These are phyloP conservation scores for Stenchaetothrips biformis DNA, from an alignment of 2,888 invertebrate species.

Conservation along the genomic window DNA sequence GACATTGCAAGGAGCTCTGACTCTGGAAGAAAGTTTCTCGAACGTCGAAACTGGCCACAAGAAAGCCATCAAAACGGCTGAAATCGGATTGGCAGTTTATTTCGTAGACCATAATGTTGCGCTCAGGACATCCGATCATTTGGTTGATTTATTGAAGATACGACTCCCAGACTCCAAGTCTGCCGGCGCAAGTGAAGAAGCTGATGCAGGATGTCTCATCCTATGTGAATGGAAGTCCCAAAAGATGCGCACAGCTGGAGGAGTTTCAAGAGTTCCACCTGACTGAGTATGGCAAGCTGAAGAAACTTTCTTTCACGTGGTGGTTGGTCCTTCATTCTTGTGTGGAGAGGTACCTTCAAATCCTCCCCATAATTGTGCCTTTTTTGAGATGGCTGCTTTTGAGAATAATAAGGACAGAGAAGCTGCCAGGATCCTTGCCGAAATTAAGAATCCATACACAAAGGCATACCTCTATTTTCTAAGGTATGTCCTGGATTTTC, in stretches of 20 bases:
- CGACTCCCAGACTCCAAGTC: too few relatives aligned
- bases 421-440: constrained; percentile 33
- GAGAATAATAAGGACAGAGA: constrained; percentile 36
- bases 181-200: constrained; percentile 29
- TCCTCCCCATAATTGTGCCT: too few relatives aligned
- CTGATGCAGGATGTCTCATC: constrained; percentile 32
- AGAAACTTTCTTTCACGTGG: constrained; percentile 31
- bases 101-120: too few relatives aligned
- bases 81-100: too few relatives aligned
- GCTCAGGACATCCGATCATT: too few relatives aligned
- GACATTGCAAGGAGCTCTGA: too few relatives aligned
- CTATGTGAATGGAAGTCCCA: constrained; percentile 36
- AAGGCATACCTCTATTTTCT: constrained; percentile 37
- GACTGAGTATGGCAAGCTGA: background rate
- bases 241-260: constrained; percentile 33
- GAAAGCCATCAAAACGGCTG: too few relatives aligned
- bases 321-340: constrained; percentile 36
- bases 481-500: constrained; percentile 36
- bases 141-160: too few relatives aligned
- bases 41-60: too few relatives aligned
- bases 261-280: constrained; percentile 35
- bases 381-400: constrained; percentile 31
- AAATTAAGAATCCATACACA: constrained; percentile 33
- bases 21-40: too few relatives aligned
- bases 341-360: constrained; percentile 29